Base-by-base conservation (phyloP, 2,888 invertebrate genomes). In the Nomada hirtipes region DNA sequence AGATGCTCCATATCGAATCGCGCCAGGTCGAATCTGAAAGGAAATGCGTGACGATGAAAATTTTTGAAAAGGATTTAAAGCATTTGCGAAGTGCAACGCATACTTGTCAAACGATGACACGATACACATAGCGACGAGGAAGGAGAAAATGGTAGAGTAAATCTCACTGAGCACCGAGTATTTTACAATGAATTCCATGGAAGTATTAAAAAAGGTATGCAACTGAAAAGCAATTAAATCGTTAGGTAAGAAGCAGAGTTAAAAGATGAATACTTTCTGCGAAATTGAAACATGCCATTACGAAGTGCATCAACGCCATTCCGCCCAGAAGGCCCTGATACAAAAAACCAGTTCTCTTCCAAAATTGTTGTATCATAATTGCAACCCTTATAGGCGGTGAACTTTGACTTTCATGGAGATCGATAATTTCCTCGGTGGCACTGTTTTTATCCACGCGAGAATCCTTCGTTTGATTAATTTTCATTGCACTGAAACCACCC, bases 241-340 rank as follows among this genome's bases (percentile, higher is more conserved):
- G 13, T 57, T 9, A 7, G 20, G 20, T 11, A 4, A 42, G 10
- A 65, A 23, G 36, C 7, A 10, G 60, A 20, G 13, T 26, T 2
- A 29, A 29, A 13, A 13, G 3, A 11, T 0, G n/a, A 3, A 36
- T 26, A 20, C 11, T 42, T 60, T 36, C 26, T 13, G 47, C 26
- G 42, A 18, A 47, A 61, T 44, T 44, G 20, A 76, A 29, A 81
- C 89, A 86, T 75, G 93, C 94, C 85, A 92, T 85, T 72, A 93
- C 88, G 36, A 93, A 88, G 71, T 94, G 94, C 89, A 92, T 85
- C 20, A 94, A 74, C 15, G 93, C 91, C 87, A 94, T 92, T 67
- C 94, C 94, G 44, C 91, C 93, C 13, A 94, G 82, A 52, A 94
- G 86, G 10, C 94, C 94, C 80, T 94, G 93, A 85, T 89, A 91